Evolutionary conservation across 2,797 vertebrate genomes (phyloP), one percentile per base, ranked within the genome.

Genomic region (Simalia tracyae): DNA sequence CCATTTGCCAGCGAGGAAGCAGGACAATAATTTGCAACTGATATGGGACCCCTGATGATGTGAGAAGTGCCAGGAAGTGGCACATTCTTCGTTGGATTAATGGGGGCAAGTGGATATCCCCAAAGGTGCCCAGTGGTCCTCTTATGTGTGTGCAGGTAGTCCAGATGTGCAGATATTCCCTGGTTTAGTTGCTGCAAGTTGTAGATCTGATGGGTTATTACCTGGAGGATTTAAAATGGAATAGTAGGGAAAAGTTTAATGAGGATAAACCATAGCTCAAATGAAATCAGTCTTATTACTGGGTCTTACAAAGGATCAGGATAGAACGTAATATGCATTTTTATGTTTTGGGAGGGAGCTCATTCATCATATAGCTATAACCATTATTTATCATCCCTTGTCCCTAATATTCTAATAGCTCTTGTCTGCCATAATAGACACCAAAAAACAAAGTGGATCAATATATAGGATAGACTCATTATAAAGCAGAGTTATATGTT

Each of bases 401-500:
- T 28, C 19, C 15, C 54, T 60, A 57, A 42, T 14, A 60, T 42
- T 12, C 26, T 36, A 24, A 76, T 66, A 57, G n/a, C 31, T 36
- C 19, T n/a, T 26, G 10, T 6, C 31, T 46, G 11, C 26, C 54
- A 57, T 19, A 46, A 31, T 22, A 87, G 56, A 42, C 5, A 57
- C 12, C 42, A 28, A 11, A 63, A 31, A 46, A 54, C 24, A 68
- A 72, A 31, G 12, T 76, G 26, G 28, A 54, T 42, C 56, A 72
- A 56, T 12, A 0, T 26, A 84, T 84, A 26, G 31, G 19, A 57
- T 54, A 42, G 3, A 15, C 24, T 54, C 42, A 54, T 28, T 56
- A 81, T 56, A 76, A 76, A 12, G 3, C 9, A n/a, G 0, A 15
- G 4, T 84, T 2, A 0, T 0, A 0, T 22, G 57, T 6, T 90